Evolutionary conservation across 2,888 invertebrate genomes (phyloP).

Genomic region (Ormyrus nitidulus): DNA sequence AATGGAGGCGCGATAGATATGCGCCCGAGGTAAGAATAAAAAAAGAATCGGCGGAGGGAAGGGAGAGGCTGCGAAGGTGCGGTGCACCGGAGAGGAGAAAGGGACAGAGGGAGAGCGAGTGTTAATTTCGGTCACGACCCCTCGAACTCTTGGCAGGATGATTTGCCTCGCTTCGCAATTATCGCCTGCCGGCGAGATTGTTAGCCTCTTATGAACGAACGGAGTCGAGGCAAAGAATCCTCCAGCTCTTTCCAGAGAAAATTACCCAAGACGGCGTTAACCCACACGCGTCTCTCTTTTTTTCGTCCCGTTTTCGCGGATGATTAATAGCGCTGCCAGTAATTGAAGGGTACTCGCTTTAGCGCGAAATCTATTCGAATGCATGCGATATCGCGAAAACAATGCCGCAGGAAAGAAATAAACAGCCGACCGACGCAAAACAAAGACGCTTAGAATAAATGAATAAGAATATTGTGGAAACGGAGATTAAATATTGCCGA

Average conservation of each 20-base stretch:
- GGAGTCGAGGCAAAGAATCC: constrained; percentile 37
- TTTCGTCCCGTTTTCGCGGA: constrained; percentile 43
- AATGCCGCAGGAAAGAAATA: constrained; percentile 38
- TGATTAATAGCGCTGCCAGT: constrained; percentile 51
- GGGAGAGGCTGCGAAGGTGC: constrained; percentile 17
- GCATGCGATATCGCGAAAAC: constrained; percentile 44
- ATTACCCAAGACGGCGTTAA: constrained; percentile 56
- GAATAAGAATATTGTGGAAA: constrained; percentile 29
- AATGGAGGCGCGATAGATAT: constrained; percentile 19
- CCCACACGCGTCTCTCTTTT: constrained; percentile 38
- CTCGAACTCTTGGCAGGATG: constrained; percentile 56
- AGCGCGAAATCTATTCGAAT: constrained; percentile 51
- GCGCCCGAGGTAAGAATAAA: constrained; percentile 1
- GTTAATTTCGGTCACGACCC: constrained; percentile 61
- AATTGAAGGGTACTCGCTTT: constrained; percentile 45
- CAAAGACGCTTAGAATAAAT: constrained; percentile 53
- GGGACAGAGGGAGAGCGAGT: constrained; percentile 45
- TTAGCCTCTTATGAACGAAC: constrained; percentile 56
- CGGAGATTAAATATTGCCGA: constrained; percentile 21
- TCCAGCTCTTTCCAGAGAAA: constrained; percentile 53
- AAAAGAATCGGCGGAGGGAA: background rate
- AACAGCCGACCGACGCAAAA: constrained; percentile 31
- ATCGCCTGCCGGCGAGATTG: constrained; percentile 57
- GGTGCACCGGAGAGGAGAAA: background rate
- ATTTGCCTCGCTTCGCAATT: constrained; percentile 57